Evolutionary conservation across 92 coral and sea anemone genomes (phyloP), one percentile per base, ranked within the genome.

Genomic region (Umimayanthus chanpuru): DNA sequence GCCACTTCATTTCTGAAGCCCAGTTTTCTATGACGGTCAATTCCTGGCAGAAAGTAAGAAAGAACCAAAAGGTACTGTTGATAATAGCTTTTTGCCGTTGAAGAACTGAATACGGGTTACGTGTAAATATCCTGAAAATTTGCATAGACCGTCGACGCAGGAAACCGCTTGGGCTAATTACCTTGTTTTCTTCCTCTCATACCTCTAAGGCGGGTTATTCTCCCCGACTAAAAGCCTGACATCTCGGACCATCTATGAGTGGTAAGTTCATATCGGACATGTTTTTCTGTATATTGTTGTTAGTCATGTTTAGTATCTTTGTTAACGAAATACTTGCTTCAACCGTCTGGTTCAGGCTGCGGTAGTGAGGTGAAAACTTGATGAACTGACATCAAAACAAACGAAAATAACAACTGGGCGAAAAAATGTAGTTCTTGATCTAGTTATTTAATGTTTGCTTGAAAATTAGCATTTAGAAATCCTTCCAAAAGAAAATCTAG

Each of bases 121-220:
- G 78, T 83, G 87, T 83, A 83, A 83, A 83, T 70, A 83, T 47
- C 78, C 64, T 70, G 64, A 70, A 83, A 83, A 83, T 83, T 83
- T 83, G 87, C 87, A 83, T 83, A 83, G 32, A 26, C 58, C 77
- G 36, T 44, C 78, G 67, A 83, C n/a, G 78, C 61, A 70, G 87
- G 87, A 83, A 70, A 73, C 39, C 43, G 65, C 5, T 70, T 18
- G 9, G 49, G 68, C 68, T 83, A 83, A 83, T 83, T 83, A 55
- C 50, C 77, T 47, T 83, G 87, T 83, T 83, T 70, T 83, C 77
- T 44, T 10, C 74, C 28, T 44, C 79, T 44, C 87, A 50, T 43
- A 41, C 65, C 66, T 68, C 38, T 9, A 40, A 80, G 15, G 84
- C 43, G 65, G 77, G 28, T 49, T 36, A 11, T 18, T 78, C 41